Base-by-base conservation (phyloP, 1,140 invertebrate genomes). In the Drosophila lini region DNA sequence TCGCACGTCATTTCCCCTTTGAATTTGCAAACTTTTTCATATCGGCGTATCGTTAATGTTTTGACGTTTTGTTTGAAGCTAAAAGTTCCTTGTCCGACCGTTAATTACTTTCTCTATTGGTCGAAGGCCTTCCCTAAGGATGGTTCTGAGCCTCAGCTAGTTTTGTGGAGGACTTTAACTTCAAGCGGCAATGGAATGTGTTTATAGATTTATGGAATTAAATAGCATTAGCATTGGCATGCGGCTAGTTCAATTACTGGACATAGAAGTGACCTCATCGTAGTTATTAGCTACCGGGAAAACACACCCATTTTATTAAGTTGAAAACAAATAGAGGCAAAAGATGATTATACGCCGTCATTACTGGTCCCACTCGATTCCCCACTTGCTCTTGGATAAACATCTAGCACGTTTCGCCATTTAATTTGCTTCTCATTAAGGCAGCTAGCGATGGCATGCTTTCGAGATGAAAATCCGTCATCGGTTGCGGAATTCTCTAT, bases 371-470 rank as follows among this genome's bases (percentile, higher is more conserved):
- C 28, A 34, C 13, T 32, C 16, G 28, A 28, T 44, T 40, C 31
- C 8, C 19, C 38, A 63, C 70, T 58, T 59, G 67, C 69, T 83
- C 76, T 70, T 61, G 55, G 83, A 88, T 88, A 88, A 57, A 63
- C 48, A 83, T 89, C 83, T 88, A 89, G 82, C 84, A 89, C 84
- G 83, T 88, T 80, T 83, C 64, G 73, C 80, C 58, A 47, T 86
- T 88, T 74, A 88, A 88, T 86, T 83, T 79, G 80, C 84, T 64
- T 80, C 63, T 69, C 61, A 61, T 62, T 83, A 80, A 83, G 80
- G 84, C 77, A 83, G 74, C 88, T 83, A 41, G 55, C 60, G 60
- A 10, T 45, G 63, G 67, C 76, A 74, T 63, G 65, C 47, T 45
- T 34, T 70, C 31, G 44, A 48, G 38, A 42, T 56, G 31, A 44